Evolutionary conservation across 1,140 invertebrate genomes (phyloP).

Genomic region (Thaumatotibia leucotreta): DNA sequence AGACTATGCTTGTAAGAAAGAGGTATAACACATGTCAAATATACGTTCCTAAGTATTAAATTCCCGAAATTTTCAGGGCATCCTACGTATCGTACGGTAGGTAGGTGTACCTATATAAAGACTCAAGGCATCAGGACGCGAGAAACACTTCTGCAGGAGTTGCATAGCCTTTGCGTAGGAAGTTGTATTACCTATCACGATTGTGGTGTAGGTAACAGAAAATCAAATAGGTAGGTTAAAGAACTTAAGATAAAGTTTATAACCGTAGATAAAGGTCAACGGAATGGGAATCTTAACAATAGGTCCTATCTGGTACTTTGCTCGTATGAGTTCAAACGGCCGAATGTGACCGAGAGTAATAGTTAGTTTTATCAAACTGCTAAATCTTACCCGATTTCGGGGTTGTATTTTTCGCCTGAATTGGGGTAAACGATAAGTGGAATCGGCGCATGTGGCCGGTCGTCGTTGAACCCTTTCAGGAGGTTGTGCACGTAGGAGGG

Average conservation of each 20-base stretch:
- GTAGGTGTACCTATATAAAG: no score
- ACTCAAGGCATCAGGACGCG: no score
- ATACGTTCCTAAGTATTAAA: no score
- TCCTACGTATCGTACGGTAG: no score
- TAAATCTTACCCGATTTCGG: constrained; percentile 75
- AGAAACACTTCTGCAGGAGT: no score
- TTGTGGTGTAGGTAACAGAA: neutral
- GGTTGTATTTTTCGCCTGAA: constrained; percentile 83
- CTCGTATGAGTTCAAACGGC: neutral
- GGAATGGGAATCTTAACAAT: constrained; percentile 3
- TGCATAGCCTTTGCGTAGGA: no score
- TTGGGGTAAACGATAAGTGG: constrained; percentile 88
- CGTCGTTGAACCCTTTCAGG: constrained; percentile 77
- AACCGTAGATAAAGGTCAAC: neutral
- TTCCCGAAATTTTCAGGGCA: no score
- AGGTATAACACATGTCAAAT: no score
- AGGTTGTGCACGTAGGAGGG: constrained; percentile 77
- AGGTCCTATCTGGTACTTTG: neutral
- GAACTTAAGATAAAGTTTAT: neutral
- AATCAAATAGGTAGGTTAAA: neutral
- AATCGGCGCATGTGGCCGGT: constrained; percentile 71
- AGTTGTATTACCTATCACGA: no score
- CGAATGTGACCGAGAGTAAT: neutral
- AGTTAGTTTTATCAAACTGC: constrained; percentile 22
- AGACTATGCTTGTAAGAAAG: no score